A percentile compares a stretch with the other conserved stretches of the same genome.
phyloP scores from a whole-genome alignment of 2,888 invertebrate genomes.

The Isotomurus palustris region DNA sequence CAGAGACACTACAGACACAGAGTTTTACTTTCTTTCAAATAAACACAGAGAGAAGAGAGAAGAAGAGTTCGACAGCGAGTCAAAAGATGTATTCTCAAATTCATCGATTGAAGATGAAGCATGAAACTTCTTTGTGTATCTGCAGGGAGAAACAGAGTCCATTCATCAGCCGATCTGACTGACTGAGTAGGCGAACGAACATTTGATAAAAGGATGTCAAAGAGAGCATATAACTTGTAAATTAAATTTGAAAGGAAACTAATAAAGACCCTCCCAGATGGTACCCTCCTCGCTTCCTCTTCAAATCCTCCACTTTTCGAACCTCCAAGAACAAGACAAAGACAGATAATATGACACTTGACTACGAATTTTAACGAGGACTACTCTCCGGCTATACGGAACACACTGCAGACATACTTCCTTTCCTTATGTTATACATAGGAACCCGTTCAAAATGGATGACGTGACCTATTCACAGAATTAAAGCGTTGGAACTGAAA shows the following conservation, averaged over 20 bases:
- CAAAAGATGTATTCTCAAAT: no score
- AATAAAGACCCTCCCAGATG: slow-evolving; percentile 10
- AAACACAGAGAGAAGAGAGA: no score
- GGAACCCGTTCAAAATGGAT: slow-evolving; percentile 1
- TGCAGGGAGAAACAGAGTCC: neutral
- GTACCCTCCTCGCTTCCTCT: neutral
- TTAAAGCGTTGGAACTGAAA: slow-evolving; percentile 26
- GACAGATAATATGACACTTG: slow-evolving; percentile 10
- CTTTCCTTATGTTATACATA: neutral
- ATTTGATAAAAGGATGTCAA: slow-evolving; percentile 3
- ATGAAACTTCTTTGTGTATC: neutral
- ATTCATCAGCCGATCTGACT: no score
- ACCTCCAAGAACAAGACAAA: slow-evolving; percentile 3
- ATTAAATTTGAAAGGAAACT: slow-evolving; percentile 9
- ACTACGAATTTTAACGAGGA: slow-evolving; percentile 14
- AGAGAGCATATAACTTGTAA: no score
- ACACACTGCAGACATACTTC: neutral
- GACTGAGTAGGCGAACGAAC: no score
- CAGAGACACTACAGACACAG: no score
- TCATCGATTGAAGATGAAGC: no score
- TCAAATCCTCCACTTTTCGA: neutral
- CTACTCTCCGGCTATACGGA: no score
- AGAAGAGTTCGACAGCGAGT: no score
- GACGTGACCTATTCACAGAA: slow-evolving; percentile 14
- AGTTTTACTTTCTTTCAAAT: no score